Percentiles rank a stretch among this genome's conserved stretches.
phyloP scores from a whole-genome alignment of 2,113 vertebrate genomes.

The Oceanites oceanicus region DNA sequence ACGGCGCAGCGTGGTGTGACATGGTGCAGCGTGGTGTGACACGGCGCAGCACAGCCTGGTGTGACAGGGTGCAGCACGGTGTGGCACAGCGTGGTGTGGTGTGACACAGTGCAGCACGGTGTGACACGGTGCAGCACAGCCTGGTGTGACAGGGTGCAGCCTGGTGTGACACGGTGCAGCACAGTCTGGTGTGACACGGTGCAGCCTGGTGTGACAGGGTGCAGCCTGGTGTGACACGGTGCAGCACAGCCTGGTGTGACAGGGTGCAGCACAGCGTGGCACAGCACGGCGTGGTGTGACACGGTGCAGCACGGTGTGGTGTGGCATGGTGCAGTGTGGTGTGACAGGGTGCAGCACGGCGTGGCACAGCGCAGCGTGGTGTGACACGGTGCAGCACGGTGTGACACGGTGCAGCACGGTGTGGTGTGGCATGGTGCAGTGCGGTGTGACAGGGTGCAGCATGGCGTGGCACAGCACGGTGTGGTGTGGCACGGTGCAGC shows the following conservation, averaged over 20 bases:
- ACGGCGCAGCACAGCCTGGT: too few relatives aligned
- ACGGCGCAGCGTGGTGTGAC: fast-evolving
- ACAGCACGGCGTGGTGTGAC: too few relatives aligned
- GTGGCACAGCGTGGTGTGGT: fast-evolving
- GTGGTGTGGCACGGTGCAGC: fast-evolving
- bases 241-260: too few relatives aligned
- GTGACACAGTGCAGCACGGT: too few relatives aligned
- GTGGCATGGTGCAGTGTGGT: too few relatives aligned
- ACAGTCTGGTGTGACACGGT: neutral
- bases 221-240: fast-evolving
- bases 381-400: too few relatives aligned
- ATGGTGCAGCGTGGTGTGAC: neutral
- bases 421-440: too few relatives aligned
- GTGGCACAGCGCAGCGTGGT: neutral
- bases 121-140: neutral
- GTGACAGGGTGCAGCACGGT: neutral
- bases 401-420: fast-evolving
- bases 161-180: too few relatives aligned
- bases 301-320: fast-evolving
- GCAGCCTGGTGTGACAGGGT: fast-evolving
- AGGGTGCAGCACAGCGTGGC: too few relatives aligned
- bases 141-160: fast-evolving
- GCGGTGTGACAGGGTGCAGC: fast-evolving
- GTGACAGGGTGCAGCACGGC: too few relatives aligned
- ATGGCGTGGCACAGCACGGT: too few relatives aligned